Evolutionary conservation across 1,140 invertebrate genomes (phyloP).

Genomic region (Pemphigus obesinymphae): DNA sequence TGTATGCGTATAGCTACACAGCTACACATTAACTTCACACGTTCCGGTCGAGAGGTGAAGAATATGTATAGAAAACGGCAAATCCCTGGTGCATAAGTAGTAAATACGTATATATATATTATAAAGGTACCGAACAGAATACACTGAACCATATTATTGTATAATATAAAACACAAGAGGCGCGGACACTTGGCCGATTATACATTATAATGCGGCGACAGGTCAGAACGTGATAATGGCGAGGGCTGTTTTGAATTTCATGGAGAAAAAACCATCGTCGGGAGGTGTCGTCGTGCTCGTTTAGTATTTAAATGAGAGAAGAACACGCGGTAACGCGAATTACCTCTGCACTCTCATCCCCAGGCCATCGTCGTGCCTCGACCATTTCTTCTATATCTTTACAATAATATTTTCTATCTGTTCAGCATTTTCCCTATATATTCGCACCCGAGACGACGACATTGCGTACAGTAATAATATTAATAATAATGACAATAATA

Average conservation of each 20-base stretch:
- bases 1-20: not conserved
- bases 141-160: no score
- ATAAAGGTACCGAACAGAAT: no score
- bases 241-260: conserved; percentile 23
- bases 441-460: not conserved
- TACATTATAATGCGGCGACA: not conserved
- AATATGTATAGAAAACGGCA: not conserved
- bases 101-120: not conserved
- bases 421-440: not conserved
- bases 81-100: not conserved
- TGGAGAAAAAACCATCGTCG: not conserved
- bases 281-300: conserved; percentile 37
- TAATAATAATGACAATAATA: not conserved
- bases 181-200: not conserved
- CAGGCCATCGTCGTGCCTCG: not conserved
- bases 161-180: no score
- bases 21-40: no score
- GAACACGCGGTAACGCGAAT: not conserved
- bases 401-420: not conserved
- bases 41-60: not conserved
- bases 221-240: conserved; percentile 34
- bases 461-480: not conserved
- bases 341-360: not conserved
- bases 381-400: not conserved
- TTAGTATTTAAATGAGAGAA: conserved; percentile 18